Conservation (phyloP, 2,888 invertebrate species). For the Rutpela maculata region DNA sequence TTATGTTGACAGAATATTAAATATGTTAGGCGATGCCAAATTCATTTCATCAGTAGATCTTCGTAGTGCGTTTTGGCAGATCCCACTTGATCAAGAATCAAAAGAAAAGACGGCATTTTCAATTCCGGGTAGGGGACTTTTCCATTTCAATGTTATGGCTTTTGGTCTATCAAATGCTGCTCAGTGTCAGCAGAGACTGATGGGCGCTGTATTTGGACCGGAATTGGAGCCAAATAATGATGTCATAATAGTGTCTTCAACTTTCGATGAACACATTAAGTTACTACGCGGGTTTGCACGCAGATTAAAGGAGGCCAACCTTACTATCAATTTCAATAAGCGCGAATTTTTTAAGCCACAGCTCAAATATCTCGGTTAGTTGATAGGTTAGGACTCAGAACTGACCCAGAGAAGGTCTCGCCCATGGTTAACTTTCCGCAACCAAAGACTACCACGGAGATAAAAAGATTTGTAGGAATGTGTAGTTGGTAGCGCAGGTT, state of each 20-base stretch:
- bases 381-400: constrained; percentile 36
- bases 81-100: too few relatives aligned
- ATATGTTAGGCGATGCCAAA: too few relatives aligned
- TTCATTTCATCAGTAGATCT: too few relatives aligned
- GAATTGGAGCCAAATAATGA: too few relatives aligned
- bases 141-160: too few relatives aligned
- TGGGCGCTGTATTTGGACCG: too few relatives aligned
- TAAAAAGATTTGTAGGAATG: constrained; percentile 23
- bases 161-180: too few relatives aligned
- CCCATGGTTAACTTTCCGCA: not conserved
- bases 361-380: constrained; percentile 44
- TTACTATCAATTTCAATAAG: constrained; percentile 44
- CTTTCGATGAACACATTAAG: constrained; percentile 42
- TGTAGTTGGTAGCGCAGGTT: constrained; percentile 30
- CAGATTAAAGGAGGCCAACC: constrained; percentile 34
- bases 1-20: too few relatives aligned
- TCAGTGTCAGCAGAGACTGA: too few relatives aligned
- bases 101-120: too few relatives aligned
- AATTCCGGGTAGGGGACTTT: too few relatives aligned
- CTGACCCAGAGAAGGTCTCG: constrained; percentile 1
- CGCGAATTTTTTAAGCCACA: constrained; percentile 44
- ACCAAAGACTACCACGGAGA: not conserved
- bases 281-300: constrained; percentile 36
- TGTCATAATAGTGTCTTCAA: constrained; percentile 38
- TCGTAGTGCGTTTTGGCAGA: too few relatives aligned